phyloP scores from a whole-genome alignment of 2,113 vertebrate genomes.

The Semnopithecus entellus region DNA sequence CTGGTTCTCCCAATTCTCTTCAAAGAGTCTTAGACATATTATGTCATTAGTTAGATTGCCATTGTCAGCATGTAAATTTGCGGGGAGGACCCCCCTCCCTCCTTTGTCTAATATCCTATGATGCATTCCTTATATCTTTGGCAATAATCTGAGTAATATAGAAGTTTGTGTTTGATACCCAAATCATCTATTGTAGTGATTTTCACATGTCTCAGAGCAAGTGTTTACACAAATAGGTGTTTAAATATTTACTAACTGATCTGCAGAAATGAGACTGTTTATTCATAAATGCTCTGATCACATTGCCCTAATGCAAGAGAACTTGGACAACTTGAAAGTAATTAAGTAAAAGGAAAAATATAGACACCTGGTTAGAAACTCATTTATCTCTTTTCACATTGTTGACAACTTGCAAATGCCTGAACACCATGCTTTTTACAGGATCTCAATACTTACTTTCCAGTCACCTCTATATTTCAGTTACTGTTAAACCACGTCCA shows the following conservation, averaged over 20 bases:
- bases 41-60: background rate
- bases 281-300: background rate
- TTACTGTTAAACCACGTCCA: background rate
- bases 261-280: slow-evolving; percentile 2
- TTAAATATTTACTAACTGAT: background rate
- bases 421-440: background rate
- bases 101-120: background rate
- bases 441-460: background rate
- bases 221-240: background rate
- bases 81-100: background rate
- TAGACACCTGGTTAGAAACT: background rate
- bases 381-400: background rate
- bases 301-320: background rate
- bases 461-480: background rate
- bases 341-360: background rate
- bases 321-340: background rate
- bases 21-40: background rate
- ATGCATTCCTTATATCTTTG: background rate
- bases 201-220: background rate
- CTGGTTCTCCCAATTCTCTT: background rate
- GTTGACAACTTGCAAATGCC: slow-evolving; percentile 12
- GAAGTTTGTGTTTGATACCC: background rate
- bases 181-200: background rate
- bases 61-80: background rate
- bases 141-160: background rate